These are phyloP conservation scores for Epizoanthus ramosus DNA, from an alignment of 92 coral and sea anemone genomes.

Conservation along the genomic window DNA sequence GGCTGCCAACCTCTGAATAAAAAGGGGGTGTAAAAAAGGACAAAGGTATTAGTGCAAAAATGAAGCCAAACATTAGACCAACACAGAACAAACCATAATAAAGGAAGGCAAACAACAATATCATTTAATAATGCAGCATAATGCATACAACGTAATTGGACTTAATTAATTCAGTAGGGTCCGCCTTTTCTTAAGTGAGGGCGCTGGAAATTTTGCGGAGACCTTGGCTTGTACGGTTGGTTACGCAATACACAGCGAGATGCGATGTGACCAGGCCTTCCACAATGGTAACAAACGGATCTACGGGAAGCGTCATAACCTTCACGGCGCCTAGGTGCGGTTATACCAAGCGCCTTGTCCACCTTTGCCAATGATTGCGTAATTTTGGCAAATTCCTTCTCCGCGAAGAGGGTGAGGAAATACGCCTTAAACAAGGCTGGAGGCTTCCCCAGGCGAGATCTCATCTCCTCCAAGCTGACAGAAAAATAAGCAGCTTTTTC, in stretches of 20 bases:
- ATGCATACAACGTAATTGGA: too few relatives aligned
- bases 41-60: too few relatives aligned
- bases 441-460: slow-evolving; percentile 19
- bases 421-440: slow-evolving; percentile 18
- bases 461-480: slow-evolving; percentile 12
- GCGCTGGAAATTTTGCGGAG: background rate
- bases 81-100: background rate
- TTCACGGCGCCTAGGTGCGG: background rate
- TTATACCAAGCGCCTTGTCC: slow-evolving; percentile 8
- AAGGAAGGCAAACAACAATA: background rate
- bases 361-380: slow-evolving; percentile 18
- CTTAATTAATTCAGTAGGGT: too few relatives aligned
- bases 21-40: background rate
- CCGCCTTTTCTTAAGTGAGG: too few relatives aligned
- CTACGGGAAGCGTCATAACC: background rate
- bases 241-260: background rate
- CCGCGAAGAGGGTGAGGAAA: slow-evolving; percentile 41
- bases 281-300: slow-evolving; percentile 14
- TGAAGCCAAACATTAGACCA: too few relatives aligned
- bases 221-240: background rate
- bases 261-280: slow-evolving; percentile 23
- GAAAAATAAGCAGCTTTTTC: slow-evolving; percentile 23
- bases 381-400: slow-evolving; percentile 18
- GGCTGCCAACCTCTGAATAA: slow-evolving; percentile 10
- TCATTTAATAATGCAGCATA: too few relatives aligned